Evolutionary conservation across 2,797 vertebrate species (phyloP).

Genomic region (Leuciscus waleckii): DNA sequence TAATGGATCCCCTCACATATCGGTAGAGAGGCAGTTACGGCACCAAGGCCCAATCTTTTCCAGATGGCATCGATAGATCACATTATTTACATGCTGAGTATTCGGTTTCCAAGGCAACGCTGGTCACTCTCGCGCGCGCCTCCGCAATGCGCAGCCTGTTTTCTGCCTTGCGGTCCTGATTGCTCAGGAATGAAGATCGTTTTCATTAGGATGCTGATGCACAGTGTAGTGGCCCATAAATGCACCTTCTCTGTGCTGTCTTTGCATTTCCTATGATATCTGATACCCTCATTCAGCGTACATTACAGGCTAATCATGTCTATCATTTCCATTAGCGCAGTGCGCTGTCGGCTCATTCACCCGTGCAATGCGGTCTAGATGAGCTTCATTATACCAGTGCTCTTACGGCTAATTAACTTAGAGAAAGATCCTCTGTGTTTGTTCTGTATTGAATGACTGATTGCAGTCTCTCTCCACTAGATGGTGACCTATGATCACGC

Average conservation of each 20-base stretch:
- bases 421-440: constrained; percentile 68
- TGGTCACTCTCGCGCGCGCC: constrained; percentile 74
- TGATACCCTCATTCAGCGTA: constrained; percentile 65
- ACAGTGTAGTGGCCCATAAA: constrained; percentile 73
- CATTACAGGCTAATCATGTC: constrained; percentile 74
- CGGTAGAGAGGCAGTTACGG: constrained; percentile 67
- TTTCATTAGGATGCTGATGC: constrained; percentile 67
- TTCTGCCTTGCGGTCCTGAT: constrained; percentile 66
- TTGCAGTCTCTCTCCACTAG: constrained; percentile 63
- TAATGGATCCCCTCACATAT: constrained; percentile 78
- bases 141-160: constrained; percentile 51
- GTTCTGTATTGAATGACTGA: constrained; percentile 54
- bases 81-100: constrained; percentile 87
- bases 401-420: constrained; percentile 70
- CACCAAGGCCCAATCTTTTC: constrained; percentile 86
- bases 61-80: constrained; percentile 94
- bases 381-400: constrained; percentile 73
- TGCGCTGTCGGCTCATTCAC: constrained; percentile 68
- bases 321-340: constrained; percentile 74
- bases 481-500: constrained; percentile 65
- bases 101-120: constrained; percentile 85
- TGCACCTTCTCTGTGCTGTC: constrained; percentile 61
- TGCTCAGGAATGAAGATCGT: constrained; percentile 68
- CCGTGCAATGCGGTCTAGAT: constrained; percentile 65
- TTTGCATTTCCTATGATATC: constrained; percentile 69